Evolutionary conservation across 2,888 invertebrate genomes (phyloP).

Genomic region (Athalia circularis): DNA sequence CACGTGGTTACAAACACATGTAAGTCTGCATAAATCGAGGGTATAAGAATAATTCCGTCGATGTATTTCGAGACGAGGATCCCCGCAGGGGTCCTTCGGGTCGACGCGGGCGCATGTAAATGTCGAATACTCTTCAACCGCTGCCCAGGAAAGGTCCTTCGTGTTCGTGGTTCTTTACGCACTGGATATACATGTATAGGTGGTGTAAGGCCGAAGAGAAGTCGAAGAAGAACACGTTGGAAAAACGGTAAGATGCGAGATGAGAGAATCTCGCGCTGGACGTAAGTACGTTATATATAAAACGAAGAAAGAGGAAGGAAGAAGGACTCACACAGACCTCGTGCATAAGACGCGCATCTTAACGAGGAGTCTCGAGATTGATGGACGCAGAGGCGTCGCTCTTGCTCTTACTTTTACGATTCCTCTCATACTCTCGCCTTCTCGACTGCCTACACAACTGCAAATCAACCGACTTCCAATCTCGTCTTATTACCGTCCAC

Average conservation of each 20-base stretch:
- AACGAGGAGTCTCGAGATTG: slow-evolving; percentile 72
- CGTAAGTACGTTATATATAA: slow-evolving; percentile 34
- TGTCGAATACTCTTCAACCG: slow-evolving; percentile 55
- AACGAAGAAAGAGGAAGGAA: background rate
- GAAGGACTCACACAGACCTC: slow-evolving; percentile 50
- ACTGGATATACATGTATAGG: background rate
- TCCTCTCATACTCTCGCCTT: slow-evolving; percentile 2
- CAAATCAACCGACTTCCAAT: background rate
- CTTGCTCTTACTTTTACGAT: slow-evolving; percentile 13
- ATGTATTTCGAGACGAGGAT: slow-evolving; percentile 50
- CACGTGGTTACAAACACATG: background rate
- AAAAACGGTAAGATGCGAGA: slow-evolving; percentile 51
- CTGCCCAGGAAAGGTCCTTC: slow-evolving; percentile 40
- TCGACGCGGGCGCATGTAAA: slow-evolving; percentile 62
- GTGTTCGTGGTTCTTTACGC: slow-evolving; percentile 42
- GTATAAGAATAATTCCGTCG: slow-evolving; percentile 35
- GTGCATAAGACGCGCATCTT: slow-evolving; percentile 68
- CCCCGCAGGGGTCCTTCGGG: slow-evolving; percentile 63
- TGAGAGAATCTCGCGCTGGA: too few relatives aligned
- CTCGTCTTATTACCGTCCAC: background rate
- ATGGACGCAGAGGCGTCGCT: slow-evolving; percentile 67
- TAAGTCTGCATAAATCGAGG: background rate
- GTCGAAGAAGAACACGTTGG: slow-evolving; percentile 48
- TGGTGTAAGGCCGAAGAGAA: slow-evolving; percentile 19
- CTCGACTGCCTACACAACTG: background rate